Conservation (phyloP, 2,888 invertebrate species). For the Drosophila aldrichi region DNA sequence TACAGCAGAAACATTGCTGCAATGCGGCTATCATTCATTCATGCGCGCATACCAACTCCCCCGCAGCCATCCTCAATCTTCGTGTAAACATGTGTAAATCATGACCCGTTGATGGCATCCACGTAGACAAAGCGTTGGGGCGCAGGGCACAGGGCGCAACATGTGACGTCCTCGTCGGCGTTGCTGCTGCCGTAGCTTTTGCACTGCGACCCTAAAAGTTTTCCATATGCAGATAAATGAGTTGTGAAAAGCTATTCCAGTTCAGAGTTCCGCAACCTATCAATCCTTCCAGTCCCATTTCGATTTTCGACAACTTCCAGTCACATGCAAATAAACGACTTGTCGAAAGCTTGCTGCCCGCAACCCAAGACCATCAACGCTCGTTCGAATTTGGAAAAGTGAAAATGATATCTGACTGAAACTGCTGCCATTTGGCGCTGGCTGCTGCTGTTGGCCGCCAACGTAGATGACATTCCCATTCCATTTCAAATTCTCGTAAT, state of each 20-base stretch:
- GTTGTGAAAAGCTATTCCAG: slow-evolving; percentile 17
- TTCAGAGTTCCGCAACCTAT: not conserved
- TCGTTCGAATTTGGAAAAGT: slow-evolving; percentile 14
- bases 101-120: slow-evolving; percentile 77
- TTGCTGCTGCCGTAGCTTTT: slow-evolving; percentile 58
- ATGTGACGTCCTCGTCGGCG: slow-evolving; percentile 55
- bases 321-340: not conserved
- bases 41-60: slow-evolving; percentile 35
- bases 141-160: slow-evolving; percentile 18
- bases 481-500: slow-evolving; percentile 15
- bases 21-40: slow-evolving; percentile 73
- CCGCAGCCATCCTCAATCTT: slow-evolving; percentile 16
- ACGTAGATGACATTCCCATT: slow-evolving; percentile 19
- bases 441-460: slow-evolving; percentile 26
- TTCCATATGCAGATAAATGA: slow-evolving; percentile 47
- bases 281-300: not conserved
- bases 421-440: slow-evolving; percentile 62
- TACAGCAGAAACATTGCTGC: slow-evolving; percentile 52
- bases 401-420: slow-evolving; percentile 24
- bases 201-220: slow-evolving; percentile 62
- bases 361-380: not conserved
- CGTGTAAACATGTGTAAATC: slow-evolving; percentile 84
- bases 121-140: slow-evolving; percentile 31
- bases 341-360: not conserved
- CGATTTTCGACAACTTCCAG: slow-evolving; percentile 17